A percentile compares a stretch with the other conserved stretches of the same genome.
Conservation (phyloP, 1,140 invertebrate genomes). For the Chelonus insularis region DNA sequence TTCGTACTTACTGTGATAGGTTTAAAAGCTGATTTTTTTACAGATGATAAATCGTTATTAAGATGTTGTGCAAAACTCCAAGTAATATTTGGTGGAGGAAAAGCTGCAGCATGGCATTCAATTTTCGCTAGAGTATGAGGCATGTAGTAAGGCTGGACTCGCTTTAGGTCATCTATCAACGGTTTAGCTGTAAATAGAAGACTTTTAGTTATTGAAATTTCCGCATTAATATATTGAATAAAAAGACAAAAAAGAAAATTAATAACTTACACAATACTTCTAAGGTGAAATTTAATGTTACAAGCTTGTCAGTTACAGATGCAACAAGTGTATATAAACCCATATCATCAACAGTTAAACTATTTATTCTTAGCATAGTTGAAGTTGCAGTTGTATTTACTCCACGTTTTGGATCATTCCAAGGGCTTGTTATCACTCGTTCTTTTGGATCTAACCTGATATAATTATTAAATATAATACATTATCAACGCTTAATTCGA, state of each 20-base stretch:
- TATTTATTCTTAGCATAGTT: slow-evolving; percentile 35
- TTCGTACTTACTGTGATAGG: too few relatives aligned
- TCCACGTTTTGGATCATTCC: slow-evolving; percentile 11
- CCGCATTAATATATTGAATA: neutral
- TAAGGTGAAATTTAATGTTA: slow-evolving; percentile 39
- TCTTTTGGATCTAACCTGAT: slow-evolving; percentile 40
- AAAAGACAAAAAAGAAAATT: neutral
- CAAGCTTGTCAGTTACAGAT: slow-evolving; percentile 30
- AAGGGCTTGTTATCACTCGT: slow-evolving; percentile 32
- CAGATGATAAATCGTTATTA: slow-evolving; percentile 16
- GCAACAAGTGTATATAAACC: slow-evolving; percentile 40
- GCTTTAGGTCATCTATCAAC: slow-evolving; percentile 41
- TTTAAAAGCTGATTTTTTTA: too few relatives aligned
- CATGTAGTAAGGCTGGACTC: slow-evolving; percentile 52
- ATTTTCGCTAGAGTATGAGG: slow-evolving; percentile 48
- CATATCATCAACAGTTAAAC: slow-evolving; percentile 35
- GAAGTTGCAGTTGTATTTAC: slow-evolving; percentile 17
- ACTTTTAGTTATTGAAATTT: neutral
- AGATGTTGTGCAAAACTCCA: slow-evolving; percentile 52
- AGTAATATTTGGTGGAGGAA: slow-evolving; percentile 57
- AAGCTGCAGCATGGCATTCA: slow-evolving; percentile 53
- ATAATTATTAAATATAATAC: neutral
- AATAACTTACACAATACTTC: slow-evolving; percentile 37
- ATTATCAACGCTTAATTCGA: neutral
- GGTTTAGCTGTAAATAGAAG: slow-evolving; percentile 50